Evolutionary conservation across 2,113 vertebrate genomes (phyloP), one percentile per base, ranked within the genome.

Genomic region (Apaloderma vittatum): DNA sequence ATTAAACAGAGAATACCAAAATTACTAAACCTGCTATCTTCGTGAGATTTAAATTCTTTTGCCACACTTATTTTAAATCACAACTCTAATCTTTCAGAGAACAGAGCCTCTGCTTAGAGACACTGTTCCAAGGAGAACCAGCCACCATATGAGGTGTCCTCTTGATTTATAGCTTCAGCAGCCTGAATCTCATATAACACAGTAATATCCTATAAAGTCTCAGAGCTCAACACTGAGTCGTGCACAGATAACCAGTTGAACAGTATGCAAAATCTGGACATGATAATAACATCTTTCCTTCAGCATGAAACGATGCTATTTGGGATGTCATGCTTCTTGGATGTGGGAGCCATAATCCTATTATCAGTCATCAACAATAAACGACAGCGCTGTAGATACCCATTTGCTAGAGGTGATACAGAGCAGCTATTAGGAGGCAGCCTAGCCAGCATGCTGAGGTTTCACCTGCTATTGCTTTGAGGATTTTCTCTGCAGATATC

Each of bases 331-430:
- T 32, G 85, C 88, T 72, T 81, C 85, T 88, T 88, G 77, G 81
- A 68, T 87, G 23, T 85, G 66, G 61, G 80, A 96, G 59, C 92
- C 11, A 15, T 97, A 97, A 98, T 95, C 88, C 78, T 54, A 24
- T 96, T 96, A 94, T 95, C 96, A 97, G 49, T 94, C 82, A 97
- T 94, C 88, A 86, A 86, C 93, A 88, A 94, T 90, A 96, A 97
- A 77, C 5, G 30, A 61, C 74, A 68, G 55, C 5, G 36, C 78
- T 86, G 63, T 71, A 85, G 88, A 88, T 92, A 62, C 18, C 96
- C 75, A 72, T 94, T 96, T 97, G 80, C 92, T 87, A 65, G 43
- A 80, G 55, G 43, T 87, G 95, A 97, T 97, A 95, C 51, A 61
- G 63, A 79, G 81, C 83, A 91, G 77, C 55, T 93, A 86, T 96